These are phyloP conservation scores for Notiomystis cincta DNA, from an alignment of 2,113 vertebrate species.

Conservation along the genomic window DNA sequence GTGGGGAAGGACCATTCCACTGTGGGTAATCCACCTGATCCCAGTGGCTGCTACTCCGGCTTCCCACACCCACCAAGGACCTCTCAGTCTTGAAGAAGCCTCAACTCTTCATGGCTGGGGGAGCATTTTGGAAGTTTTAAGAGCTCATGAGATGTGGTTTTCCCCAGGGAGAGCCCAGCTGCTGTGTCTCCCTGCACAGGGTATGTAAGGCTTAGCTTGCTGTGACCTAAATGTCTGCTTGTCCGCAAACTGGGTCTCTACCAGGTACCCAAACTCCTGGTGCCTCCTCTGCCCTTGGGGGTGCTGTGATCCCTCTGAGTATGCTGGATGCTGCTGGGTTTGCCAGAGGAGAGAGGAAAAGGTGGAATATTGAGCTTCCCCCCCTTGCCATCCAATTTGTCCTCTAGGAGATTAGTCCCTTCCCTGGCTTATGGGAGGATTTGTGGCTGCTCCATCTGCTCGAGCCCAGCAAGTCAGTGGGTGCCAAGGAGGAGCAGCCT, in stretches of 20 bases:
- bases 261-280: background rate
- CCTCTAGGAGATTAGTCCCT: conserved; percentile 39
- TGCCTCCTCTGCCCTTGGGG: rapidly evolving
- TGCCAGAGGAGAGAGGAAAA: background rate
- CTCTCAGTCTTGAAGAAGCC: background rate
- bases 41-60: background rate
- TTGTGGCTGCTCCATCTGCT: conserved; percentile 42
- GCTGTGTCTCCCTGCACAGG: background rate
- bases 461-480: background rate
- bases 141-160: background rate
- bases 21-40: background rate
- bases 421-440: background rate
- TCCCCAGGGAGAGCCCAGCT: background rate
- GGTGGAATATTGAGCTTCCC: background rate
- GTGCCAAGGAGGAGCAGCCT: background rate
- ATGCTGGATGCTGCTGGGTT: background rate
- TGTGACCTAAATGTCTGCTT: background rate
- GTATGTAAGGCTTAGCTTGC: background rate
- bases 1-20: background rate
- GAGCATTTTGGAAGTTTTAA: background rate
- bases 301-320: background rate
- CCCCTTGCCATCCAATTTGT: background rate
- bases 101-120: rapidly evolving
- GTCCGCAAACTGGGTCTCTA: background rate
- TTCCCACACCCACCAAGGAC: background rate